These are phyloP conservation scores for Hycleus phaleratus DNA, from an alignment of 1,140 invertebrate species.

Conservation along the genomic window DNA sequence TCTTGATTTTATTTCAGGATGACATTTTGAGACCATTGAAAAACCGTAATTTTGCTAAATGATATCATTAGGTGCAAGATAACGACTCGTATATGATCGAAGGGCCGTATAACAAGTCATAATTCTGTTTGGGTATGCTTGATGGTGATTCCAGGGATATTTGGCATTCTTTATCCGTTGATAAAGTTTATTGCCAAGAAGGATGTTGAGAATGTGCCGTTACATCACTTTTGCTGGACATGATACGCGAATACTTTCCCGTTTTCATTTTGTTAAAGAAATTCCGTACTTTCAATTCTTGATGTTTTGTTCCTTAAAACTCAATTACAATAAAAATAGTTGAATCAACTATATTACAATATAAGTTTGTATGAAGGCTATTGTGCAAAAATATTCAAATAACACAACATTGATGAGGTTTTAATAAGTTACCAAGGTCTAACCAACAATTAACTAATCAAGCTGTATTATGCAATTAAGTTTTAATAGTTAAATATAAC, in stretches of 20 bases:
- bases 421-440: slow-evolving; percentile 8
- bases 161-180: slow-evolving; percentile 21
- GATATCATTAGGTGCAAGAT: slow-evolving; percentile 9
- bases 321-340: too few relatives aligned
- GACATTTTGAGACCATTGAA: neutral
- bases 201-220: slow-evolving; percentile 16
- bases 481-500: slow-evolving; percentile 1
- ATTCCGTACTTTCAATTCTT: too few relatives aligned
- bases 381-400: slow-evolving; percentile 7
- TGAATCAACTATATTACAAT: too few relatives aligned
- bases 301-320: too few relatives aligned
- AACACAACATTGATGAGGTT: slow-evolving; percentile 5
- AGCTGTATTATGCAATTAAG: slow-evolving; percentile 7
- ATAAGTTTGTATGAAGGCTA: slow-evolving; percentile 1
- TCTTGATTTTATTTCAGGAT: too few relatives aligned
- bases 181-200: slow-evolving; percentile 24
- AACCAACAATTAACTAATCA: slow-evolving; percentile 13
- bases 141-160: slow-evolving; percentile 25
- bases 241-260: neutral
- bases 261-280: too few relatives aligned
- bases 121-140: slow-evolving; percentile 26
- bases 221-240: slow-evolving; percentile 8
- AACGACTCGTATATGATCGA: slow-evolving; percentile 26
- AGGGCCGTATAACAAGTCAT: slow-evolving; percentile 30
- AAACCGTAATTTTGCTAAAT: slow-evolving; percentile 5